These are phyloP conservation scores for Poicephalus gulielmi DNA, from an alignment of 2,113 vertebrate species.

Conservation along the genomic window DNA sequence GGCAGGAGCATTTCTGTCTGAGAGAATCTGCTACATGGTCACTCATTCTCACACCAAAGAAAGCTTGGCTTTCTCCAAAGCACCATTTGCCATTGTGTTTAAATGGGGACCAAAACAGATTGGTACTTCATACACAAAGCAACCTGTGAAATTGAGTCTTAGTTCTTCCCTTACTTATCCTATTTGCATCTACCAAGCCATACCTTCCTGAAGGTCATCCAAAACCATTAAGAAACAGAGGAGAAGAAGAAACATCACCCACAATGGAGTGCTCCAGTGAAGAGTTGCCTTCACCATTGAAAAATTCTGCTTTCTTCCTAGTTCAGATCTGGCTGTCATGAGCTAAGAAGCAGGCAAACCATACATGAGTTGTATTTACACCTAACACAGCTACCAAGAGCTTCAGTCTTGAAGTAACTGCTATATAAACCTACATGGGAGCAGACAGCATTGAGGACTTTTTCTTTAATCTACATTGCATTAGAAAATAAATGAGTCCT, in stretches of 20 bases:
- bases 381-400: not conserved
- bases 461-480: not conserved
- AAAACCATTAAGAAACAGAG: not conserved
- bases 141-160: not conserved
- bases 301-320: not conserved
- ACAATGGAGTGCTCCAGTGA: not conserved
- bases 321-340: not conserved
- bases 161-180: not conserved
- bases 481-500: not conserved
- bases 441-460: not conserved
- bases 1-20: not conserved
- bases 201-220: not conserved
- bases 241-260: not conserved
- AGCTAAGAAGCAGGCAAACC: not conserved
- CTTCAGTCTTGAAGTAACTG: not conserved
- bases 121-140: not conserved
- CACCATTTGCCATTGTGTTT: not conserved
- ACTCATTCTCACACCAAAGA: not conserved
- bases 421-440: not conserved
- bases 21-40: not conserved
- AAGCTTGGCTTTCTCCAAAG: not conserved
- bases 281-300: not conserved
- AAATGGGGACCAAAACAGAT: not conserved
- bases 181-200: not conserved
- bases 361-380: not conserved